Base-by-base conservation (phyloP, 1,140 invertebrate species). In the Archivesica marissinica region DNA sequence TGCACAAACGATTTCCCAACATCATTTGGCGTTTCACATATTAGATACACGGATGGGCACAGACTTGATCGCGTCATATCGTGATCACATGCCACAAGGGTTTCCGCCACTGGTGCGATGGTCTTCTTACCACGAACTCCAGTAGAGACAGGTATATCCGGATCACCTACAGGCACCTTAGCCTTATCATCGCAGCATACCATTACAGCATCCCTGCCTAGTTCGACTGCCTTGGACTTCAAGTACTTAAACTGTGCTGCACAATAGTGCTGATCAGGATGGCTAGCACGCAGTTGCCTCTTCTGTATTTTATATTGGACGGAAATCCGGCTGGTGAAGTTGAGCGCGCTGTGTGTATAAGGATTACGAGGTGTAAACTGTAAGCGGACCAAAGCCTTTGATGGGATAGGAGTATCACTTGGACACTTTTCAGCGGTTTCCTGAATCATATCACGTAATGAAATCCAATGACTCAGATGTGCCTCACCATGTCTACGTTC, bases 241-340 rank as follows among this genome's bases (percentile, higher is more conserved):
- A 89, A 47, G 66, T 87, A 87, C 61, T 83, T 84, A 2, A 88
- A 68, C 9, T 66, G 76, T 13, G 79, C 88, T 79, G 68, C 76
- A 41, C 79, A 87, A 39, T 75, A 89, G 72, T 89, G 88, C 1
- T 77, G 54, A 86, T 89, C 88, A 13, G 50, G 39, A 84, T 89
- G 86, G 25, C 38, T 15, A 15, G 68, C 7, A 30, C 82, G 20
- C 4, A 89, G 50, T 33, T 87, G 86, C 1, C 86, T 70, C 4
- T 79, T 20, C 64, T 87, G 88, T 44, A 89, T 89, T 68, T 89
- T 89, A 44, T 87, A 87, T 41, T 89, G 88, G 0, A 86, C 83
- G 30, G 52, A 7, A 0, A 87, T 39, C 13, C 35, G 59, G 0
- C 47, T 79, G n/a, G 88, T 89, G 44, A 89, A 87, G 41, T 72